Evolutionary conservation across 2,113 vertebrate species (phyloP), one percentile per base, ranked within the genome.

Genomic region (Ondatra zibethicus): DNA sequence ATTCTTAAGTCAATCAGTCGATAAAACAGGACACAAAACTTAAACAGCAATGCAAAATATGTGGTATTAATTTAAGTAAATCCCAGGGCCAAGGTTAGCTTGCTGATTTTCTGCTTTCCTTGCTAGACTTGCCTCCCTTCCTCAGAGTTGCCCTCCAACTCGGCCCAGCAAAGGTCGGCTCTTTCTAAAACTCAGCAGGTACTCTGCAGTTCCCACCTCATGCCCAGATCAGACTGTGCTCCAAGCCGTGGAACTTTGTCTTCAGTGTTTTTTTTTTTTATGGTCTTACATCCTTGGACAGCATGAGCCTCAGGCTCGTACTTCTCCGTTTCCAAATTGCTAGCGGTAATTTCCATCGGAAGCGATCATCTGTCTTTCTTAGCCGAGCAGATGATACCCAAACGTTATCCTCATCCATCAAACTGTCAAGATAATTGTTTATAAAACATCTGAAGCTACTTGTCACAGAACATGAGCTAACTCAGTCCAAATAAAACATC

Each of bases 351-450:
- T 96, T 84, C 84, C 91, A 81, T 91, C 75, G 50, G 68, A 97
- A 95, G 78, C 42, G 19, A 85, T 96, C 95, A 96, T 94, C 96
- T 97, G 80, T 86, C 96, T 95, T 96, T 93, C 89, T 66, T 5
- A 96, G 92, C 9, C 47, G 63, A 47, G 45, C 95, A 97, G 87
- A 96, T 97, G 97, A 96, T 92, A 92, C 89, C 81, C 87, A 97
- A 97, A 92, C 91, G 89, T 92, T 85, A 80, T 78, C 63, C 77
- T 94, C 13, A 5, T 92, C 81, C 97, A 89, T 96, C 96, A 95
- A 91, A 82, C 95, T 92, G 93, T 92, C 96, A 76, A 73, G 52
- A 42, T 92, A 85, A 93, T 77, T 98, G 94, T 97, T 97, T 96
- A 94, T 96, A 96, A 96, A 97, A 97, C 76, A 97, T 85, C 75